phyloP scores from a whole-genome alignment of 2,888 invertebrate genomes.

The Microplitis deprimator region DNA sequence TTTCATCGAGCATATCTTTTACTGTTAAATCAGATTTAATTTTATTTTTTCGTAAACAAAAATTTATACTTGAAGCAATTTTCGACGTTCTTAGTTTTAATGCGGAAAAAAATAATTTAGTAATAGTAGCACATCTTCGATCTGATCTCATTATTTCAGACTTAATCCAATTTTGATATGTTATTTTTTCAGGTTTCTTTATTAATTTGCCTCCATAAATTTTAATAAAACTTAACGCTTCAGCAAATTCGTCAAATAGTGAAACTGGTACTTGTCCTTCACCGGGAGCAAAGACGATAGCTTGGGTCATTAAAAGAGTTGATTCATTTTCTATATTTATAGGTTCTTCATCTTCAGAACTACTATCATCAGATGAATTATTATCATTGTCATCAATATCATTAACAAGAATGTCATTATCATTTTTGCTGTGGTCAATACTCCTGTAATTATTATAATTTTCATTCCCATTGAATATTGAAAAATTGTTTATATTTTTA shows the following conservation, averaged over 20 bases:
- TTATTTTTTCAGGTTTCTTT: constrained; percentile 2
- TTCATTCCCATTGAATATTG: too few relatives aligned
- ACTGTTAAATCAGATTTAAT: neutral
- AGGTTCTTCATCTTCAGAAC: neutral
- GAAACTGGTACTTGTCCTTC: constrained; percentile 10
- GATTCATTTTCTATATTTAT: neutral
- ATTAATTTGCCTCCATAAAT: constrained; percentile 12
- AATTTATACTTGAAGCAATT: neutral
- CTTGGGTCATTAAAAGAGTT: neutral
- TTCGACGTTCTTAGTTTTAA: neutral
- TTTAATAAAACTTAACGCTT: constrained; percentile 12
- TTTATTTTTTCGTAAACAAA: neutral
- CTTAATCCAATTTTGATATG: constrained; percentile 9
- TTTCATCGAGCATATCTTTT: constrained; percentile 3
- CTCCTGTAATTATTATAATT: neutral
- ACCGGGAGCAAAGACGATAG: constrained; percentile 13
- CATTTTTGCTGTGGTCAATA: neutral
- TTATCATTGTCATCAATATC: neutral
- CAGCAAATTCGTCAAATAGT: neutral
- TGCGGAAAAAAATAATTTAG: constrained; percentile 1
- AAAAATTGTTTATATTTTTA: neutral
- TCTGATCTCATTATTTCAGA: constrained; percentile 16
- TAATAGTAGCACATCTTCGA: constrained; percentile 4
- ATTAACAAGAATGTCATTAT: neutral
- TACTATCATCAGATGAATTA: neutral